phyloP scores from a whole-genome alignment of 2,888 invertebrate genomes.

The Carcina quercana region DNA sequence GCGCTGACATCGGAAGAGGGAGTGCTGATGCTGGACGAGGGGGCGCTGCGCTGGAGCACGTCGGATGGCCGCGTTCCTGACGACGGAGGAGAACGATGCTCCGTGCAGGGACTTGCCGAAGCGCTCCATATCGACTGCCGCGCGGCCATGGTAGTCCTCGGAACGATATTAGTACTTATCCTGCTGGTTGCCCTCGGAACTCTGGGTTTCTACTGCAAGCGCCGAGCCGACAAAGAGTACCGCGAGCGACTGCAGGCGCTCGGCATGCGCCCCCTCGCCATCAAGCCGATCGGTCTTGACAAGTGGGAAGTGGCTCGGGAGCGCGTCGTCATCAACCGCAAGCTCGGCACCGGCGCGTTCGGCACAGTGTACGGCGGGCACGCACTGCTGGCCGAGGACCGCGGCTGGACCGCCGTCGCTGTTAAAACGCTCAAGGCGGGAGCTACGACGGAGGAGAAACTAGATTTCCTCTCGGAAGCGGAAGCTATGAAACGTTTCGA shows the following conservation, averaged over 20 bases:
- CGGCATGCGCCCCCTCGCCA: conserved; percentile 40
- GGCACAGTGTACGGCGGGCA: conserved; percentile 95
- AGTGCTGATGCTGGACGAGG: conserved; percentile 84
- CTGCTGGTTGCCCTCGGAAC: conserved; percentile 33
- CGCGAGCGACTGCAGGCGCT: conserved; percentile 44
- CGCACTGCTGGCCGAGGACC: conserved; percentile 75
- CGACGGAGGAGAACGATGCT: conserved; percentile 81
- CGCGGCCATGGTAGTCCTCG: conserved; percentile 74
- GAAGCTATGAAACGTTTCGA: conserved; percentile 96
- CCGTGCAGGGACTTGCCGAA: conserved; percentile 79
- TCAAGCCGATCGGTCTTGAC: conserved; percentile 72
- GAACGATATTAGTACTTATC: conserved; percentile 27
- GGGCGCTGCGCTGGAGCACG: conserved; percentile 78
- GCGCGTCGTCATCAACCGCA: conserved; percentile 88
- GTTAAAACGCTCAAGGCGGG: conserved; percentile 92
- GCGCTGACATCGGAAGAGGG: conserved; percentile 45
- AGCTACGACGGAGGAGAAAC: conserved; percentile 87
- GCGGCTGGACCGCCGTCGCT: conserved; percentile 88
- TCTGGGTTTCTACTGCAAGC: conserved; percentile 38
- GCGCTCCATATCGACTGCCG: conserved; percentile 82
- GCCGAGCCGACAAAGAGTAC: conserved; percentile 45
- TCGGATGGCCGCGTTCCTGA: conserved; percentile 74
- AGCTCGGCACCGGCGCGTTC: conserved; percentile 92
- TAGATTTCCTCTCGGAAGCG: conserved; percentile 94
- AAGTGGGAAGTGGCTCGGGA: conserved; percentile 93